Conservation (phyloP, 2,888 invertebrate genomes). For the Cosmia trapezina region DNA sequence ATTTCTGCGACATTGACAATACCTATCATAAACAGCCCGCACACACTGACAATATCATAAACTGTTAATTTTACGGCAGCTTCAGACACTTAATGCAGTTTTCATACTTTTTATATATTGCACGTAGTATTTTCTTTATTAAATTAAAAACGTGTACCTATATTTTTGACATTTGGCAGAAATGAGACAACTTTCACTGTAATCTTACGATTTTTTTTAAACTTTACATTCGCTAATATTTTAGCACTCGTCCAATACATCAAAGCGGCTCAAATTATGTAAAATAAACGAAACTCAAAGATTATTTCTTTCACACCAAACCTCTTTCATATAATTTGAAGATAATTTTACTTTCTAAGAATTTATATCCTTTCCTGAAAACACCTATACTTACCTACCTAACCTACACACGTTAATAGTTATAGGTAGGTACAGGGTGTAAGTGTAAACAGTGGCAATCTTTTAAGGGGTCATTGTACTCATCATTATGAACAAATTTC, state of each 20-base stretch:
- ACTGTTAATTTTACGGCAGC: background rate
- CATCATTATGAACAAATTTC: too few species aligned
- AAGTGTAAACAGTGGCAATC: too few species aligned
- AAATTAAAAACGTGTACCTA: background rate
- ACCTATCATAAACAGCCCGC: too few species aligned
- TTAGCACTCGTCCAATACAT: conserved; percentile 11
- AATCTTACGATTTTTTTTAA: conserved; percentile 24
- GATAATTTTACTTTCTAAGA: background rate
- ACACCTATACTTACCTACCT: too few species aligned
- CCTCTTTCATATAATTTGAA: too few species aligned
- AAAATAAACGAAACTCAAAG: background rate
- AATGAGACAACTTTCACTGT: conserved; percentile 8
- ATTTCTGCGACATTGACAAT: background rate
- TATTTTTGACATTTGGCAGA: conserved; percentile 11
- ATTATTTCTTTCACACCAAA: background rate
- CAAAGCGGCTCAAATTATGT: background rate
- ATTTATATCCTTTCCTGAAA: background rate
- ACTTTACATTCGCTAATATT: background rate
- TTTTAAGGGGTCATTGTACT: too few species aligned
- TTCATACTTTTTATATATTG: conserved; percentile 4
- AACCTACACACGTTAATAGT: background rate
- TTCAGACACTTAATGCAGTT: background rate
- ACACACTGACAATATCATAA: conserved; percentile 6
- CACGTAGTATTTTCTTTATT: conserved; percentile 3
- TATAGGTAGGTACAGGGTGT: too few species aligned